Evolutionary conservation across 2,113 vertebrate species (phyloP).

Genomic region (Thunnus thynnus): DNA sequence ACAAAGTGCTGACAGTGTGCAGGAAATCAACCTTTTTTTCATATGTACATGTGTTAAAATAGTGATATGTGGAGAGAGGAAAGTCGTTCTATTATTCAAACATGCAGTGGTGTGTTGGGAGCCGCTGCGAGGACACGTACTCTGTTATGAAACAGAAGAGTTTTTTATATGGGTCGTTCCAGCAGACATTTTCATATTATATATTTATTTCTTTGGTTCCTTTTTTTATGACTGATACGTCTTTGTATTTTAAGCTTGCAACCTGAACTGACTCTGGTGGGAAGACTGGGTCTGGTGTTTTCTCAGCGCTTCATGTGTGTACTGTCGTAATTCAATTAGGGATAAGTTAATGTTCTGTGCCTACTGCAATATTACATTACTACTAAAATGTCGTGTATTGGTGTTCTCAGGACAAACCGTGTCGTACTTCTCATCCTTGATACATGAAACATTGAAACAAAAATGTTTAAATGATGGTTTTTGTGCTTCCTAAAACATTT

Average conservation of each 20-base stretch:
- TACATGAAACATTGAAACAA: slow-evolving; percentile 2
- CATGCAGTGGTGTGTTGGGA: slow-evolving; percentile 3
- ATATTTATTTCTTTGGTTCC: not conserved
- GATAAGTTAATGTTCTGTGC: slow-evolving; percentile 54
- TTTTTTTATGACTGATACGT: not conserved
- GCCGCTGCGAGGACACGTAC: slow-evolving; percentile 11
- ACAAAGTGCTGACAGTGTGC: not conserved
- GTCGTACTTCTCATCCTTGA: not conserved
- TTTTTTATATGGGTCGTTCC: slow-evolving; percentile 27
- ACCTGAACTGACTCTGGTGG: not conserved
- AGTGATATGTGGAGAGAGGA: not conserved
- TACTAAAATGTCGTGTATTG: not conserved
- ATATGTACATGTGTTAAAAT: not conserved
- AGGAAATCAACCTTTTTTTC: not conserved
- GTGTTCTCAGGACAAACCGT: not conserved
- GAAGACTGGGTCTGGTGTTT: not conserved
- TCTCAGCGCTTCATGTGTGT: slow-evolving; percentile 14
- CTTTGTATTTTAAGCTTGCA: not conserved
- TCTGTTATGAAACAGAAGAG: slow-evolving; percentile 52
- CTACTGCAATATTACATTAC: slow-evolving; percentile 27
- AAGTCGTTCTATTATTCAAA: slow-evolving; percentile 46
- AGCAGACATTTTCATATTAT: not conserved
- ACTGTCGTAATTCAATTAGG: slow-evolving; percentile 38
- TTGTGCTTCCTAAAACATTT: not conserved
- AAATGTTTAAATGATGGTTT: not conserved